Percentiles rank a stretch among this genome's conserved stretches.
Evolutionary conservation across 2,888 invertebrate genomes (phyloP).

Genomic region (Oithona nana): DNA sequence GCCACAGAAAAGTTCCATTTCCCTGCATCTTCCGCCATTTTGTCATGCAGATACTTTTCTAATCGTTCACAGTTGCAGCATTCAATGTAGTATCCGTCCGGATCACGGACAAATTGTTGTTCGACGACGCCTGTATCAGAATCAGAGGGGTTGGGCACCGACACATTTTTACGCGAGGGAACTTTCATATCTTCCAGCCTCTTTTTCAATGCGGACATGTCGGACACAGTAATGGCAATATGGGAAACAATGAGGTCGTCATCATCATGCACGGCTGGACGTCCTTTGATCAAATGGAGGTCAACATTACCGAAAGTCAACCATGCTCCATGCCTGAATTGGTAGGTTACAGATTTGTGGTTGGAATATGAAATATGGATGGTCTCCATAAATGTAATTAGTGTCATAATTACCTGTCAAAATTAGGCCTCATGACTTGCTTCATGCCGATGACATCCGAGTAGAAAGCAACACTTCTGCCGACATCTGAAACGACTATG

Average conservation of each 20-base stretch:
- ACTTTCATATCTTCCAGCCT: not conserved
- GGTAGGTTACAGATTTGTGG: too few relatives aligned
- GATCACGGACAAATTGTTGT: conserved; percentile 5
- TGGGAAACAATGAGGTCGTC: conserved; percentile 10
- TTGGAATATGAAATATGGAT: not conserved
- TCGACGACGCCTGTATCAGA: not conserved
- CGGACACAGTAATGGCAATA: conserved; percentile 1
- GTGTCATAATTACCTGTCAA: conserved; percentile 8
- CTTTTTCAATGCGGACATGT: not conserved
- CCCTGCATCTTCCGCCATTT: not conserved
- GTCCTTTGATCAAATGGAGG: conserved; percentile 7
- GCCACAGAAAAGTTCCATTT: not conserved
- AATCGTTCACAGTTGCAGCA: not conserved
- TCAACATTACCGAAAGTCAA: not conserved
- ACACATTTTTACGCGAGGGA: not conserved
- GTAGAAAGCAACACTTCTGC: not conserved
- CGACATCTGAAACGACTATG: conserved; percentile 5
- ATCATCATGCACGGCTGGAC: not conserved
- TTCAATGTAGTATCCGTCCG: conserved; percentile 11
- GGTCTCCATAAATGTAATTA: too few relatives aligned
- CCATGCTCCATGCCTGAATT: conserved; percentile 7
- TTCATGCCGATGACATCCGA: not conserved
- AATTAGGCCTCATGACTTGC: conserved; percentile 1
- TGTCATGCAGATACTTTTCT: conserved; percentile 1
- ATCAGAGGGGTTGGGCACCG: conserved; percentile 6